Evolutionary conservation across 2,113 vertebrate species (phyloP), one percentile per base, ranked within the genome.

Genomic region (Trematomus loennbergii): DNA sequence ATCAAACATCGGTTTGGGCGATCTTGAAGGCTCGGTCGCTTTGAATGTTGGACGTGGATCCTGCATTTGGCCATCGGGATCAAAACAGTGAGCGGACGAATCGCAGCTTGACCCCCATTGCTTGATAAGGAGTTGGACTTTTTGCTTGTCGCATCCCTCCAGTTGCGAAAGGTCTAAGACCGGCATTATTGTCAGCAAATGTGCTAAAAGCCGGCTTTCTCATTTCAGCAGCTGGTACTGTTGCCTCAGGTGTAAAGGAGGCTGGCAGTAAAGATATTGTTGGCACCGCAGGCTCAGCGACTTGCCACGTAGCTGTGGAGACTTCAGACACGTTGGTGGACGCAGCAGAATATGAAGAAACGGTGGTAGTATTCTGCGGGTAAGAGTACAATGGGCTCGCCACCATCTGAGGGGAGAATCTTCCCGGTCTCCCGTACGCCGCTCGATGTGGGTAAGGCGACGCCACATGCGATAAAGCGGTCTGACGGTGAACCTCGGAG

Each of bases 361-460:
- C 22, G 12, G 87, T 81, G 12, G 79, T 69, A 25, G 72, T 55
- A 8, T 81, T 75, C 0, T 95, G 95, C 0, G 94, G 75, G 46
- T 87, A 79, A 8, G 83, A 49, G 73, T 67, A 80, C 4, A 79
- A 57, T 0, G 87, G 83, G 3, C 63, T 33, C 3, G 20, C 75
- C 72, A 86, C 85, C 2, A 87, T 87, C 82, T 91, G 94, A 67
- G 94, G 93, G 0, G 93, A 94, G 59, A 93, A 89, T 36, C 83
- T 88, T 12, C 87, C 54, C 40, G 72, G 75, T 78, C 94, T 88
- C 63, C 92, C 95, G 57, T 94, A 93, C 0, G 94, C 48, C 57
- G 95, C 93, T 0, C 93, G 90, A 49, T 89, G 95, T 0, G 96
- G 96, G 70, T 95, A 95, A 0, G 97, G 97, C 0, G 97, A 97